Percentiles rank a stretch among this genome's conserved stretches.
These are phyloP conservation scores for Pedicia rivosa DNA, from an alignment of 2,888 invertebrate species.

Conservation along the genomic window DNA sequence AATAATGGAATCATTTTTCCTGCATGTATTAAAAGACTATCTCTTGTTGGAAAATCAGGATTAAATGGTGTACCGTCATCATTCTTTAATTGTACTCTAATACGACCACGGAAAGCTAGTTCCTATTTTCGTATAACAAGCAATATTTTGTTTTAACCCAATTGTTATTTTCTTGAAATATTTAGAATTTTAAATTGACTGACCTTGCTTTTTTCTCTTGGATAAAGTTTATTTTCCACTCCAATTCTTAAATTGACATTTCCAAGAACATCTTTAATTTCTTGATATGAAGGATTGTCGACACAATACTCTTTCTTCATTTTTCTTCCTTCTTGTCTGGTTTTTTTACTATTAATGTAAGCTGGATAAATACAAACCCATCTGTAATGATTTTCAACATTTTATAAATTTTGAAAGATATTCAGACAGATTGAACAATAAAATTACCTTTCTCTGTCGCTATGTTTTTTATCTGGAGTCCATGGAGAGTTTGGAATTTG, in stretches of 20 bases:
- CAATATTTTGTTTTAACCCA: no score
- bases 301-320: constrained; percentile 73
- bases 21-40: constrained; percentile 59
- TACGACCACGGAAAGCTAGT: constrained; percentile 65
- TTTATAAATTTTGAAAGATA: not conserved
- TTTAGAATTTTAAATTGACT: constrained; percentile 3
- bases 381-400: constrained; percentile 28
- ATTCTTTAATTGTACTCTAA: constrained; percentile 82
- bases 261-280: constrained; percentile 83
- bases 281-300: constrained; percentile 88
- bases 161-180: not conserved
- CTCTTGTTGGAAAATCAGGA: constrained; percentile 54
- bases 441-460: constrained; percentile 55
- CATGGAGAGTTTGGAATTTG: no score
- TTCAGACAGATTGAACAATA: not conserved
- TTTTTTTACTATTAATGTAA: constrained; percentile 88
- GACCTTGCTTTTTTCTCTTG: constrained; percentile 75
- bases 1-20: constrained; percentile 81
- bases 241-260: constrained; percentile 71
- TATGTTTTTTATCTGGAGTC: constrained; percentile 62
- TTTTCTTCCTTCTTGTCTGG: constrained; percentile 74
- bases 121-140: constrained; percentile 41
- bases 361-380: constrained; percentile 97
- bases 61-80: constrained; percentile 69
- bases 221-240: constrained; percentile 85